Evolutionary conservation across 2,113 vertebrate species (phyloP).

Genomic region (Paradoxurus hermaphroditus): DNA sequence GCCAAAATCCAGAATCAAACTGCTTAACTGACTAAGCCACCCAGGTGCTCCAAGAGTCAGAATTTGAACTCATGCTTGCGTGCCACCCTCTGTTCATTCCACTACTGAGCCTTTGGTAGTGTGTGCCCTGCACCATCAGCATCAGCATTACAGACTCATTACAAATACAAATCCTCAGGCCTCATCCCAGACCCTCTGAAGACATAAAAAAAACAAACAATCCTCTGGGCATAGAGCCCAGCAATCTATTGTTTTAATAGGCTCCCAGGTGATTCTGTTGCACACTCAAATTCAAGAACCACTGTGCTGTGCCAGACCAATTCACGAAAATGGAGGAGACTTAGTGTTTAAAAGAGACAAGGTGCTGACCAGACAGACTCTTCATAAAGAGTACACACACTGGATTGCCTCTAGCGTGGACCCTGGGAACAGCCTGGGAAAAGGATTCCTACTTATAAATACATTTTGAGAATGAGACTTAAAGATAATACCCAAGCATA

Average conservation of each 20-base stretch:
- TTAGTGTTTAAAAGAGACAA: neutral
- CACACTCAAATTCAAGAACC: neutral
- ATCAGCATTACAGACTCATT: neutral
- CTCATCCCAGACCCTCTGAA: neutral
- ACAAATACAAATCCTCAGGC: neutral
- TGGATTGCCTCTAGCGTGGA: neutral
- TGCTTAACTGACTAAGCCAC: too few relatives aligned
- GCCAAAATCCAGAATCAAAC: too few relatives aligned
- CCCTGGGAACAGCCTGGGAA: neutral
- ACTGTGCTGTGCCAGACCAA: neutral
- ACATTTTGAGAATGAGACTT: neutral
- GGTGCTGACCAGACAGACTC: neutral
- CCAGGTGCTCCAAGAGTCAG: neutral
- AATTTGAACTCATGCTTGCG: neutral
- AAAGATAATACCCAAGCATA: neutral
- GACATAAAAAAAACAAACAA: neutral
- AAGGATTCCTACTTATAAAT: neutral
- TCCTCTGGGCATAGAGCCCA: too few relatives aligned
- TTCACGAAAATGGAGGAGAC: neutral
- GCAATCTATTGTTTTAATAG: neutral
- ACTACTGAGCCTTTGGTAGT: neutral
- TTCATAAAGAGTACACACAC: neutral
- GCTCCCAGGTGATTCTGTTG: neutral
- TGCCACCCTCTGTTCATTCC: neutral
- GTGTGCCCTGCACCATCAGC: rapidly evolving